Percentiles rank a stretch among this genome's conserved stretches.
phyloP scores from a whole-genome alignment of 2,888 invertebrate genomes.

The Heteromurus nitidus region DNA sequence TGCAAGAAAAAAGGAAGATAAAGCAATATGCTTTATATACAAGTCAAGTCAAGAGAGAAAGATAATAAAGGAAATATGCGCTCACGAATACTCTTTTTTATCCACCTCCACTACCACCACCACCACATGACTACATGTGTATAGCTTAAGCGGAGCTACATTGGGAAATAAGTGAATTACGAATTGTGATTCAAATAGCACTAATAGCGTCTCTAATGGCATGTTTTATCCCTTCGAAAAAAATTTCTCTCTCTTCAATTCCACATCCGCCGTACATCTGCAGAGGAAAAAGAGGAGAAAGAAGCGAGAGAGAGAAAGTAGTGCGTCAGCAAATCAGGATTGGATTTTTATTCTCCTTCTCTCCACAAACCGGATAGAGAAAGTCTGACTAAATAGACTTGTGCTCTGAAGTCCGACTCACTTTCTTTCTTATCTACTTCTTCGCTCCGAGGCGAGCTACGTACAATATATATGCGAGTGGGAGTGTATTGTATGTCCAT shows the following conservation, averaged over 20 bases:
- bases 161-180: slow-evolving; percentile 55
- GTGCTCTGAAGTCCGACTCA: too few species aligned
- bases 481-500: background rate
- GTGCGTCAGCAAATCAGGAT: slow-evolving; percentile 55
- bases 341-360: slow-evolving; percentile 23
- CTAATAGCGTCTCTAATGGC: slow-evolving; percentile 57
- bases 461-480: too few species aligned
- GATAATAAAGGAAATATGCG: background rate
- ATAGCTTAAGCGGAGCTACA: too few species aligned
- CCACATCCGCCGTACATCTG: slow-evolving; percentile 3
- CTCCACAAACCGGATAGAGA: slow-evolving; percentile 14
- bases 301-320: slow-evolving; percentile 27
- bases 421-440: too few species aligned
- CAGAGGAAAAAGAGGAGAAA: background rate
- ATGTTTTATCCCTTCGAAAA: slow-evolving; percentile 47
- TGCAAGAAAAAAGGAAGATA: too few species aligned
- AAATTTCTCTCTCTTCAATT: slow-evolving; percentile 2
- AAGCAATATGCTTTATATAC: slow-evolving; percentile 28
- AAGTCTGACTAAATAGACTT: background rate
- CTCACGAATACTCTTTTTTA: too few species aligned
- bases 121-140: too few species aligned
- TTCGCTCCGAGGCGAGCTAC: too few species aligned
- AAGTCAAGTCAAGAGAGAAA: slow-evolving; percentile 19
- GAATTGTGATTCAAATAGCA: slow-evolving; percentile 58
- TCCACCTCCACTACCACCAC: background rate